These are phyloP conservation scores for Rhopilema esculentum DNA, from an alignment of 30 jellyfish, hydroid and myxozoan genomes.

Conservation along the genomic window DNA sequence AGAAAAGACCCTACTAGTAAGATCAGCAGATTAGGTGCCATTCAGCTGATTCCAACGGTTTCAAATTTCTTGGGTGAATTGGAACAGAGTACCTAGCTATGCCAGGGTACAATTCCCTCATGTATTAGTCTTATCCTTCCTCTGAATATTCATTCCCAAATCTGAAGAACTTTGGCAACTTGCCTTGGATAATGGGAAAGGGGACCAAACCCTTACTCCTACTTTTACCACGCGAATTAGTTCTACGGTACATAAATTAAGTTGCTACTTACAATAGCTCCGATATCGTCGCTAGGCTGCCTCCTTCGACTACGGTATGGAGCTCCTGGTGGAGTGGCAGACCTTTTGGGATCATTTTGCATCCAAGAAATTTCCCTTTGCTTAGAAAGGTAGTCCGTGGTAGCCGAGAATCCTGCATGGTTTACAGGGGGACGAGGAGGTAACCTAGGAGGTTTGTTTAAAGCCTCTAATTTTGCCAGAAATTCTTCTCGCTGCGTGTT, in stretches of 20 bases:
- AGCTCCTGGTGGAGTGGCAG: slow-evolving; percentile 21
- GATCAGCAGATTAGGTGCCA: too few species aligned
- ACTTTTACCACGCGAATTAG: too few species aligned
- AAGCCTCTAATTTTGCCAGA: slow-evolving; percentile 58
- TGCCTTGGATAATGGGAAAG: too few species aligned
- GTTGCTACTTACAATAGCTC: background rate
- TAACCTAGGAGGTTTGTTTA: slow-evolving; percentile 78
- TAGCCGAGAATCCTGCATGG: background rate
- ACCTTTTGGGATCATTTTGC: slow-evolving; percentile 9
- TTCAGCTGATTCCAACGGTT: too few species aligned
- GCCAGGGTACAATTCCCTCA: too few species aligned
- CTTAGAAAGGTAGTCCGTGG: background rate
- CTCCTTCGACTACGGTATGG: slow-evolving; percentile 56
- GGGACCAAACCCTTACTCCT: too few species aligned
- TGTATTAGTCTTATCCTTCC: too few species aligned
- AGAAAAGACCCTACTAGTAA: too few species aligned
- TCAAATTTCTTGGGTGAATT: too few species aligned
- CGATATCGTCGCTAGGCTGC: slow-evolving; percentile 12
- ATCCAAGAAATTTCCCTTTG: slow-evolving; percentile 63
- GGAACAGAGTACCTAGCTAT: too few species aligned
- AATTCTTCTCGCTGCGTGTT: slow-evolving; percentile 59
- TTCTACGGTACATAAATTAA: background rate
- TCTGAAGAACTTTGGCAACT: too few species aligned
- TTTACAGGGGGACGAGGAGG: slow-evolving; percentile 56
- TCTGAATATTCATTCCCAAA: too few species aligned